Evolutionary conservation across 2,797 vertebrate species (phyloP).

Genomic region (Brachyalestes nurse): DNA sequence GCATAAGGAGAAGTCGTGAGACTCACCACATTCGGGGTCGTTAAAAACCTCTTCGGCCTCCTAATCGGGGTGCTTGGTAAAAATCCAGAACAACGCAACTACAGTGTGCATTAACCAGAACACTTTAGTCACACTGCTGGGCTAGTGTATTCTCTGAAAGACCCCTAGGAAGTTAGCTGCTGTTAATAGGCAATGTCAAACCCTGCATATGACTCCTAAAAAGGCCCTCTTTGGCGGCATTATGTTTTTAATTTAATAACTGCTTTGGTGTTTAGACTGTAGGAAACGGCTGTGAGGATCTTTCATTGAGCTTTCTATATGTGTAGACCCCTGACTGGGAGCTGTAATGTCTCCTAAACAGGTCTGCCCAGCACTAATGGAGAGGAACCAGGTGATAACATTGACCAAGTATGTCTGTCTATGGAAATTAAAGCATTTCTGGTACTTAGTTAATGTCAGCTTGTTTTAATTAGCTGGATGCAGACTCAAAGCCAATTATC

Average conservation of each 20-base stretch:
- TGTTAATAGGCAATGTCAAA: neutral
- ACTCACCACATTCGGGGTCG: neutral
- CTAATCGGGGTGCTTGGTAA: neutral
- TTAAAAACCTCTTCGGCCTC: neutral
- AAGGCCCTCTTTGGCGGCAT: neutral
- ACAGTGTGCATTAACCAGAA: neutral
- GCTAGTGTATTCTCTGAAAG: neutral
- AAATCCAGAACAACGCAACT: neutral
- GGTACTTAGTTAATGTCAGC: constrained; percentile 47
- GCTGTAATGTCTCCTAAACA: constrained; percentile 5
- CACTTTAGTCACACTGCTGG: constrained; percentile 4
- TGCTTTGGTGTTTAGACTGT: neutral
- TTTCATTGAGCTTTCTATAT: constrained; percentile 22
- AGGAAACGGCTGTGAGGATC: neutral
- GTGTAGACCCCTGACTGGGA: constrained; percentile 18
- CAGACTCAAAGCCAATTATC: constrained; percentile 39
- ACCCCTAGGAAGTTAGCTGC: neutral
- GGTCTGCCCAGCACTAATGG: neutral
- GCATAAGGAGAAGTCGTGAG: neutral
- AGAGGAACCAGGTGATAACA: constrained; percentile 19
- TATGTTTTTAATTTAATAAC: neutral
- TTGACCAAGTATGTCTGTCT: constrained; percentile 44
- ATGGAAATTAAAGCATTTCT: constrained; percentile 45
- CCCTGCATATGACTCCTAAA: neutral
- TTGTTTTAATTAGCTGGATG: constrained; percentile 52